Evolutionary conservation across 2,888 invertebrate species (phyloP), one percentile per base, ranked within the genome.

Genomic region (Sinotaia quadrata): DNA sequence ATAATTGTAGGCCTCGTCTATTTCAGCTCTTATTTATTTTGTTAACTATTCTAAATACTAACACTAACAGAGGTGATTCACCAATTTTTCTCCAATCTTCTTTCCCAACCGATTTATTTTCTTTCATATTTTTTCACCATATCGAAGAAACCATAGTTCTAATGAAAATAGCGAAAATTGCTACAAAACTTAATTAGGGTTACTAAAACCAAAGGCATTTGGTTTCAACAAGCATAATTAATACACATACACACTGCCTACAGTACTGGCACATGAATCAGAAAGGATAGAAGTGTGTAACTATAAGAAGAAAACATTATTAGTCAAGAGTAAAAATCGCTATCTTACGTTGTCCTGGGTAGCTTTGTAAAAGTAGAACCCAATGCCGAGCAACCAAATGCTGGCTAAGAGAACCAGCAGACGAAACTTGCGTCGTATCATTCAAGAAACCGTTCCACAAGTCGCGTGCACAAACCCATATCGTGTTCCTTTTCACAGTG

Each of bases 341-440:
- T 31, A 41, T 52, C 73, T 76, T 73, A 81, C 81, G 74, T 76
- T 65, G 29, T 76, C 77, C 33, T 73, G 60, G 24, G 74, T 62
- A 57, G 77, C 75, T 66, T 78, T 78, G 27, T 78, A 75, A n/a
- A 79, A 68, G 67, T 81, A 83, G 52, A 78, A 71, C 8, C 81
- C 68, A 51, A 83, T 78, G 51, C 81, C 81, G 59, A 77, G 72
- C 31, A 82, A 76, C 83, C 83, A 83, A 57, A 82, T 57, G 72
- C 79, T 77, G 69, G 81, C 78, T 49, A 83, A 75, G 47, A 81
- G 69, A 59, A 83, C 79, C 75, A 83, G 78, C 71, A 81, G 73
- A 31, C 81, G 74, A 67, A 81, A 79, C 74, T 79, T 81, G 71
- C 80, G 79, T 67, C 83, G 80, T 69, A 82, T 74, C 83, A 83